These are phyloP conservation scores for Xiphophorus couchianus DNA, from an alignment of 2,113 vertebrate genomes.

Conservation along the genomic window DNA sequence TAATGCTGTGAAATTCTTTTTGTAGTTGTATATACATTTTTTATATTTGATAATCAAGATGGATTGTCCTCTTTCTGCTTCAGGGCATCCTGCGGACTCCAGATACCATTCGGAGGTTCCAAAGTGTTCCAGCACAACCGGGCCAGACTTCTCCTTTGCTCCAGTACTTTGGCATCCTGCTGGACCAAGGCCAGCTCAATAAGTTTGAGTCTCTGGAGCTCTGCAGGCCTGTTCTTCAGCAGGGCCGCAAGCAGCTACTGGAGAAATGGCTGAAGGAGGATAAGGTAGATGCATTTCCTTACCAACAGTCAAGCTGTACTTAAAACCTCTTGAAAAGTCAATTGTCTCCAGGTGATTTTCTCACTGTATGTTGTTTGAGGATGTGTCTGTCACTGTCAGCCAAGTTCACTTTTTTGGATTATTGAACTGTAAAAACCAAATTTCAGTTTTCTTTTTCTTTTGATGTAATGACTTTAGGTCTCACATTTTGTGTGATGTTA, in stretches of 20 bases:
- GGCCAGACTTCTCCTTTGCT: slow-evolving; percentile 97
- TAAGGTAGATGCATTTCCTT: slow-evolving; percentile 80
- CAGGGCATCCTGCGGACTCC: slow-evolving; percentile 96
- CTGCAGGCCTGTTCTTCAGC: slow-evolving; percentile 96
- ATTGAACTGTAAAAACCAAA: background rate
- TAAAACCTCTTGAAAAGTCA: background rate
- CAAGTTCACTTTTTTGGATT: background rate
- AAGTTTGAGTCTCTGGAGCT: slow-evolving; percentile 98
- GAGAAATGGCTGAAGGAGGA: slow-evolving; percentile 99
- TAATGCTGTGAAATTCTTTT: background rate
- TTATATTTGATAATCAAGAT: background rate
- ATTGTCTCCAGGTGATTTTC: background rate
- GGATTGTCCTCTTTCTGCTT: background rate
- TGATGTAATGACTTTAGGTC: background rate
- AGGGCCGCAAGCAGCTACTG: slow-evolving; percentile 96
- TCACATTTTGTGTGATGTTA: background rate
- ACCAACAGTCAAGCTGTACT: background rate
- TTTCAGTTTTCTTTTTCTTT: background rate
- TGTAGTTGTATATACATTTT: too few relatives aligned
- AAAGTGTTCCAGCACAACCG: slow-evolving; percentile 95
- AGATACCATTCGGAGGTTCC: slow-evolving; percentile 96
- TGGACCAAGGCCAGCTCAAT: slow-evolving; percentile 97
- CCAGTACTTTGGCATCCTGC: slow-evolving; percentile 96
- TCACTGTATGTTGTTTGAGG: background rate
- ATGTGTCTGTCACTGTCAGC: background rate